phyloP scores from a whole-genome alignment of 2,888 invertebrate species.

The Hemaris fuciformis region DNA sequence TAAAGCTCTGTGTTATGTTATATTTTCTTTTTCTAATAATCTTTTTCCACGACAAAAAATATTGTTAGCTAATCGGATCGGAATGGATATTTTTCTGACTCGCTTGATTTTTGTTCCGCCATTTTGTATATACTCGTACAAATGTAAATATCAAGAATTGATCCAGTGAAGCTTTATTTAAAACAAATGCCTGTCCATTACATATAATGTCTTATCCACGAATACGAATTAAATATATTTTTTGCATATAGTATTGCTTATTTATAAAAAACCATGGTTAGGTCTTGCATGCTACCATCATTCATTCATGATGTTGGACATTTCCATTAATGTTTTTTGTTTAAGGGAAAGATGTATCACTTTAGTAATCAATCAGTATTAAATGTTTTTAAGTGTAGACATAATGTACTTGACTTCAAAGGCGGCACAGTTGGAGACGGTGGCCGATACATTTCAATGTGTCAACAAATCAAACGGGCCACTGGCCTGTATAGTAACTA shows the following conservation, averaged over 20 bases:
- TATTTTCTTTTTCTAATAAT: background rate
- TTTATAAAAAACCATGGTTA: no score
- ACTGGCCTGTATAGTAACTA: slow-evolving; percentile 7
- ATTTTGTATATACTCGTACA: no score
- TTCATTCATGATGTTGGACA: background rate
- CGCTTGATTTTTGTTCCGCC: background rate
- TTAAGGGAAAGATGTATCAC: background rate
- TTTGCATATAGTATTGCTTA: no score
- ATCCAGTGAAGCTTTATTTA: no score
- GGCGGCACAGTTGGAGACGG: background rate
- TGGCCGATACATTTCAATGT: background rate
- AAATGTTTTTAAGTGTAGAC: background rate
- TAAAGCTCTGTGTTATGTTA: background rate
- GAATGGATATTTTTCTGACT: background rate
- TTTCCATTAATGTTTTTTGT: background rate
- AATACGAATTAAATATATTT: no score
- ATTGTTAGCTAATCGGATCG: background rate
- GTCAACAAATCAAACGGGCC: background rate
- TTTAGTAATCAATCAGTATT: background rate
- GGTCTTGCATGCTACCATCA: background rate
- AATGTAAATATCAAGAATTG: no score
- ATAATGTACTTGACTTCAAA: slow-evolving; percentile 2
- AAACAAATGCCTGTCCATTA: no score
- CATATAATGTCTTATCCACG: no score
- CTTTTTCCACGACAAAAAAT: background rate